Evolutionary conservation across 2,888 invertebrate species (phyloP).

Genomic region (Lissonota sp.): DNA sequence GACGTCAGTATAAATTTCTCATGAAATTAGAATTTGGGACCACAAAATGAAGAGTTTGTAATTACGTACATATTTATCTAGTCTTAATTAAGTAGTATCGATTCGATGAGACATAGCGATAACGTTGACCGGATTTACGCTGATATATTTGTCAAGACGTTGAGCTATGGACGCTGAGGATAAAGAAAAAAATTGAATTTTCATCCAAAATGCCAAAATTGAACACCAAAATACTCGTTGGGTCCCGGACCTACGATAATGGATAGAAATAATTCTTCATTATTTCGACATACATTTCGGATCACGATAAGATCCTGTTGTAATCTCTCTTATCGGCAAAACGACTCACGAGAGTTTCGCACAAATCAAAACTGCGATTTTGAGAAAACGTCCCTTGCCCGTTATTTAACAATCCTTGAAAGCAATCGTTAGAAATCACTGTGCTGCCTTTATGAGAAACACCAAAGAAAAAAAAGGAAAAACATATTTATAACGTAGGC

Average conservation of each 20-base stretch:
- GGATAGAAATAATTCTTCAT: conserved; percentile 25
- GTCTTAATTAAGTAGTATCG: conserved; percentile 32
- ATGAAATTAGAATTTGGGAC: conserved; percentile 61
- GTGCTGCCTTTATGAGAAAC: conserved; percentile 57
- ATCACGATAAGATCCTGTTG: conserved; percentile 30
- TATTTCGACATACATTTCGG: conserved; percentile 26
- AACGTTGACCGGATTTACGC: conserved; percentile 24
- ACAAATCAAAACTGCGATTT: conserved; percentile 13
- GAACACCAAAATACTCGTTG: conserved; percentile 40
- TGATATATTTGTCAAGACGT: conserved; percentile 26
- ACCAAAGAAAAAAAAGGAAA: conserved; percentile 22
- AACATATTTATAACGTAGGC: conserved; percentile 18
- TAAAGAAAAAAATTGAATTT: conserved; percentile 22
- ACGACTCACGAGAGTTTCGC: conserved; percentile 18
- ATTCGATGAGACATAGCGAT: conserved; percentile 20
- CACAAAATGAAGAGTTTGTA: conserved; percentile 55
- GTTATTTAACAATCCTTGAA: not conserved
- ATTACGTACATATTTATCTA: conserved; percentile 32
- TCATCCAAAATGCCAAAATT: conserved; percentile 50
- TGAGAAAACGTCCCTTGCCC: not conserved
- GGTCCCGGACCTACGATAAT: conserved; percentile 19
- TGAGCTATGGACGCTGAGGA: not conserved
- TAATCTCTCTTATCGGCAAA: conserved; percentile 13
- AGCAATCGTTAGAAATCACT: conserved; percentile 40
- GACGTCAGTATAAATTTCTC: conserved; percentile 48